Base-by-base conservation (phyloP, 2,888 invertebrate genomes). In the Thalpophila matura region DNA sequence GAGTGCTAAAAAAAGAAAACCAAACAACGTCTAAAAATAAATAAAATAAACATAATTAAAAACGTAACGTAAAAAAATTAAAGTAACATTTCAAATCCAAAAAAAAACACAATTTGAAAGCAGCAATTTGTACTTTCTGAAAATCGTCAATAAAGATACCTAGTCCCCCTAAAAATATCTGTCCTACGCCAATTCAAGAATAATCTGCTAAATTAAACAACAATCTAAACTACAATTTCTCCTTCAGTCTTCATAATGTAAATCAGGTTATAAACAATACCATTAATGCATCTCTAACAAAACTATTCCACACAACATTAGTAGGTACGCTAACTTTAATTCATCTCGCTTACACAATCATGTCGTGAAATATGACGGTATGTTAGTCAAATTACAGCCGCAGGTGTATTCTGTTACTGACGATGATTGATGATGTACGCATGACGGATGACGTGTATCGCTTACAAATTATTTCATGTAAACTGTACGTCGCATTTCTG, bases 341-440 rank as follows among this genome's bases (percentile, higher is more conserved):
- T 74, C 69, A 79, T 79, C 58, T 56, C 56, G 50, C 24, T 65
- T 56, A 79, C 54, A 76, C 69, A 79, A 79, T 79, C 73, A 69
- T 64, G 58, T 59, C 58, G 55, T 60, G 54, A 64, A 67, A 80
- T 72, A 71, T 77, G 61, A 47, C 57, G 64, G 56, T 54, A 64
- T 66, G 73, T 68, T 64, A 68, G 75, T 79, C 65, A 67, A 72
- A 70, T 80, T 66, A 80, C 68, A 50, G 59, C 60, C 74, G 74
- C 81, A 80, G 81, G 79, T 80, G 81, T 79, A 79, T 76, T 70
- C 76, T 72, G 76, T 63, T 51, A 31, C 45, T 69, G 76, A 71
- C 67, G 57, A 68, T 78, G 81, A 80, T 74, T 72, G 77, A 81
- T 80, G 65, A 64, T 43, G 22, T 45, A 33, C 51, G 42, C 56